These are phyloP conservation scores for Actinostola sp. DNA, from an alignment of 92 coral and sea anemone genomes.

Conservation along the genomic window DNA sequence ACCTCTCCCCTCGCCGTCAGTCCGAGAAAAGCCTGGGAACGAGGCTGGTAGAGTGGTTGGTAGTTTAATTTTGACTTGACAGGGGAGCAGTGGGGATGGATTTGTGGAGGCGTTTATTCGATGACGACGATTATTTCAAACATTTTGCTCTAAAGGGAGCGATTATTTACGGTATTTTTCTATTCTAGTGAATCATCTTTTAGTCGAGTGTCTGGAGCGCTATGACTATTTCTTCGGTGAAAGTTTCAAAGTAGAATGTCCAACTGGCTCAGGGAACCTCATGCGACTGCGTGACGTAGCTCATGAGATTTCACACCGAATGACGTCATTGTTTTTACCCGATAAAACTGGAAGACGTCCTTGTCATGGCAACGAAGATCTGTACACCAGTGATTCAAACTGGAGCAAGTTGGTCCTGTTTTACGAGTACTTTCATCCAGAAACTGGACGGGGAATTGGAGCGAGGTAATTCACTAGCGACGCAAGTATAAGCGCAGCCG, in stretches of 20 bases:
- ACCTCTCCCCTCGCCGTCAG: too few species aligned
- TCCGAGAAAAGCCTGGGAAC: too few species aligned
- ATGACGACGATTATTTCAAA: too few species aligned
- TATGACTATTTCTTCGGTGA: conserved; percentile 84
- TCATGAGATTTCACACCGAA: conserved; percentile 70
- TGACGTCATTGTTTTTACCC: conserved; percentile 71
- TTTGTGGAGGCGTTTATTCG: too few species aligned
- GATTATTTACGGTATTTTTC: background rate
- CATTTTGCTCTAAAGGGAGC: background rate
- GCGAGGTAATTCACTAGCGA: too few species aligned
- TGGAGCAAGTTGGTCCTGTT: conserved; percentile 88
- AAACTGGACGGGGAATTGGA: conserved; percentile 88
- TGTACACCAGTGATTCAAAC: conserved; percentile 69
- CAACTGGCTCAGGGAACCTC: conserved; percentile 80
- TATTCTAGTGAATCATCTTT: conserved; percentile 66
- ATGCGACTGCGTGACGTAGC: conserved; percentile 81
- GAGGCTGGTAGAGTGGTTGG: background rate
- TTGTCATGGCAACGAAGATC: conserved; percentile 84
- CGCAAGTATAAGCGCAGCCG: too few species aligned
- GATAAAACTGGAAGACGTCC: conserved; percentile 79
- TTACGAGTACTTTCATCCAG: conserved; percentile 88
- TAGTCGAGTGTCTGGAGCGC: conserved; percentile 80
- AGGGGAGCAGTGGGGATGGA: too few species aligned
- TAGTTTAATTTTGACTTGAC: background rate
- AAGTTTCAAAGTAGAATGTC: conserved; percentile 80